phyloP scores from a whole-genome alignment of 1,140 invertebrate species.

The Eupeodes corollae region DNA sequence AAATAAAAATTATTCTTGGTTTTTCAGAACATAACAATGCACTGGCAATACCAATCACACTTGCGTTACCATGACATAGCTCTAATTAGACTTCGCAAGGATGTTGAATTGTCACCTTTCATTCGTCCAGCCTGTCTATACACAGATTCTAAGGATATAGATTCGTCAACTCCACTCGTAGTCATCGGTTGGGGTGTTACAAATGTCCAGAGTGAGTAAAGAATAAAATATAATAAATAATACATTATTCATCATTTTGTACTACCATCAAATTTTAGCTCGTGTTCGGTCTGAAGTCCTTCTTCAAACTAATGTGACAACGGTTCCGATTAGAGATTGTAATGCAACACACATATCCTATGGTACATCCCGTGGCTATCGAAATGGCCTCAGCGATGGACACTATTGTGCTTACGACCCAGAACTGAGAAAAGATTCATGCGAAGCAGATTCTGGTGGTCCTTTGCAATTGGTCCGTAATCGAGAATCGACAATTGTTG shows the following conservation, averaged over 20 bases:
- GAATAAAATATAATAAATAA: neutral
- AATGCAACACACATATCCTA: constrained; percentile 9
- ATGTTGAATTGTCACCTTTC: constrained; percentile 4
- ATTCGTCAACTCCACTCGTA: constrained; percentile 6
- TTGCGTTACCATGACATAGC: constrained; percentile 28
- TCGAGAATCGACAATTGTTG: constrained; percentile 29
- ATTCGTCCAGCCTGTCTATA: constrained; percentile 23
- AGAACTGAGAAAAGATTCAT: constrained; percentile 40
- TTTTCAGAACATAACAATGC: constrained; percentile 11
- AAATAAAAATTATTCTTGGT: neutral
- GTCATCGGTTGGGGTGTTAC: constrained; percentile 28
- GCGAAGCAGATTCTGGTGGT: constrained; percentile 55
- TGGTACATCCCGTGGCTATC: constrained; percentile 43
- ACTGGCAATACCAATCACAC: constrained; percentile 17
- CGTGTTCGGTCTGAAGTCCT: constrained; percentile 16
- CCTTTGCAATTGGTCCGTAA: constrained; percentile 41
- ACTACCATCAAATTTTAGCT: constrained; percentile 9
- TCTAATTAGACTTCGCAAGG: constrained; percentile 17
- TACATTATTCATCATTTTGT: neutral
- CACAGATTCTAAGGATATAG: constrained; percentile 14
- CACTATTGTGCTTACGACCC: constrained; percentile 50
- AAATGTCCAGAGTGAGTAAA: constrained; percentile 19
- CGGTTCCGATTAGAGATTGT: constrained; percentile 16
- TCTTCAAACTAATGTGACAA: constrained; percentile 17
- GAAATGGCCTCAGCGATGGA: constrained; percentile 39